Conservation (phyloP, 2,113 vertebrate species). For the Coracopsis vasa region DNA sequence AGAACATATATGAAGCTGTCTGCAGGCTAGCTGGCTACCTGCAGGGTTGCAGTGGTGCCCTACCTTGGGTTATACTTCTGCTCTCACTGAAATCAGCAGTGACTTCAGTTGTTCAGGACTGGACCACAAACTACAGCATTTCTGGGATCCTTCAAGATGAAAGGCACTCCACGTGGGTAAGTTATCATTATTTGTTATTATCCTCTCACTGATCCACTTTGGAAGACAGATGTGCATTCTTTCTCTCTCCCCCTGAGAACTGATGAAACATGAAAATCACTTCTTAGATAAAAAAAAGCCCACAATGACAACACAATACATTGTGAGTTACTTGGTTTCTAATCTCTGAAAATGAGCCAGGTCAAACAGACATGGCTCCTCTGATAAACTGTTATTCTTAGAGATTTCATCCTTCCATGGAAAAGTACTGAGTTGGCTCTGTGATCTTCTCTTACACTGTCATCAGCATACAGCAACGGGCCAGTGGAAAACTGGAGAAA, state of each 20-base stretch:
- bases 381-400: conserved; percentile 59
- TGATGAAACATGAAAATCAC: conserved; percentile 48
- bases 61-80: neutral
- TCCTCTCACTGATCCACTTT: conserved; percentile 34
- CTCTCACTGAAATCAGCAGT: neutral
- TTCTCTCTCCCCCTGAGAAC: neutral
- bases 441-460: conserved; percentile 41
- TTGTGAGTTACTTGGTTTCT: conserved; percentile 47
- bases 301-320: conserved; percentile 45
- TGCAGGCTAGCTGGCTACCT: neutral
- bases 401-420: conserved; percentile 63
- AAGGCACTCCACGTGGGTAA: neutral
- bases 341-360: conserved; percentile 65
- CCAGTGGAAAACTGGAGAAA: conserved; percentile 62
- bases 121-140: neutral
- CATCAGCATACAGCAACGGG: conserved; percentile 41
- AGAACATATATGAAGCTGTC: neutral
- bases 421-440: conserved; percentile 69
- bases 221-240: conserved; percentile 27
- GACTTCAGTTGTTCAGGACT: neutral
- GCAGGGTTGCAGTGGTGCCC: neutral
- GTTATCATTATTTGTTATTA: conserved; percentile 33
- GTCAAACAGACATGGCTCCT: conserved; percentile 50
- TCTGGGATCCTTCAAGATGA: neutral
- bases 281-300: conserved; percentile 18